These are phyloP conservation scores for Poeciliopsis turrubarensis DNA, from an alignment of 2,113 vertebrate genomes.

Conservation along the genomic window DNA sequence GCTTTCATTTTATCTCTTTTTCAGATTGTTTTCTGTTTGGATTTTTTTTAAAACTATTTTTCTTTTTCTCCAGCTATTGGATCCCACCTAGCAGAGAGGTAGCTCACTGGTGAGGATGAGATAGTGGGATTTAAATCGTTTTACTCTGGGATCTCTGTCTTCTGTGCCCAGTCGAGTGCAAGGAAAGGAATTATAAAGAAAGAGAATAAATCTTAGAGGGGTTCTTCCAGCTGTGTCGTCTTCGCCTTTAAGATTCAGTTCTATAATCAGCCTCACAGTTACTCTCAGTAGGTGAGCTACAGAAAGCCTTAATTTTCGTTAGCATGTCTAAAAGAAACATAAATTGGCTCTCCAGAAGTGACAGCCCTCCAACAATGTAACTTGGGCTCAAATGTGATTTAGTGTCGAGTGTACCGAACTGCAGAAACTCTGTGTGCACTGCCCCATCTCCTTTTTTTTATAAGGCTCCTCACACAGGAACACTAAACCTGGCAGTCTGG, in stretches of 20 bases:
- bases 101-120: slow-evolving; percentile 24
- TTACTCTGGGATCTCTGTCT: slow-evolving; percentile 35
- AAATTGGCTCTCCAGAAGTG: slow-evolving; percentile 46
- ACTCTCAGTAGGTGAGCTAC: slow-evolving; percentile 13
- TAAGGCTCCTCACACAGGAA: slow-evolving; percentile 67
- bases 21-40: slow-evolving; percentile 7
- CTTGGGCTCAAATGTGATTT: slow-evolving; percentile 43
- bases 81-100: slow-evolving; percentile 39
- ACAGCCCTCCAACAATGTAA: slow-evolving; percentile 45
- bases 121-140: slow-evolving; percentile 37
- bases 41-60: slow-evolving; percentile 13
- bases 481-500: slow-evolving; percentile 62
- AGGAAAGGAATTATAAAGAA: slow-evolving; percentile 27
- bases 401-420: slow-evolving; percentile 40
- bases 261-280: slow-evolving; percentile 26
- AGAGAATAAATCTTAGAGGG: slow-evolving; percentile 32
- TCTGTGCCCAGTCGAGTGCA: slow-evolving; percentile 36
- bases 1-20: slow-evolving; percentile 29
- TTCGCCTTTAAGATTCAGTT: slow-evolving; percentile 26
- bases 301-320: slow-evolving; percentile 41
- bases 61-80: slow-evolving; percentile 12
- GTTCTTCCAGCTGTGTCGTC: slow-evolving; percentile 14
- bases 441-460: slow-evolving; percentile 52
- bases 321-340: slow-evolving; percentile 46
- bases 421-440: slow-evolving; percentile 38